Evolutionary conservation across 2,888 invertebrate species (phyloP), one percentile per base, ranked within the genome.

Genomic region (Flexamia atlantica): DNA sequence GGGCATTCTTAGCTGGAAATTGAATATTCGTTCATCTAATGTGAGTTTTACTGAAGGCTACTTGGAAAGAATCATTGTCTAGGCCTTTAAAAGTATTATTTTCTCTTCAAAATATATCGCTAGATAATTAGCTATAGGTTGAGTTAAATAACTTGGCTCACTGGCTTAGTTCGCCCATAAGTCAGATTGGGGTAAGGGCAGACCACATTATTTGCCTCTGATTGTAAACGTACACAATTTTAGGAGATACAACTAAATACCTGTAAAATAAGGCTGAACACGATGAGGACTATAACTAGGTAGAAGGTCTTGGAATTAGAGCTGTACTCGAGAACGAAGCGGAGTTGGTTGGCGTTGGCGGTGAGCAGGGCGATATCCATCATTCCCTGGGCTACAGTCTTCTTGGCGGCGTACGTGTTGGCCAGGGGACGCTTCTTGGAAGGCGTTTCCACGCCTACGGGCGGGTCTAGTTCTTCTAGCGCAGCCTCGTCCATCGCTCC

Each of bases 311-410:
- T 83, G 14, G 83, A 72, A 0, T 86, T 81, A 0, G 83, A 82
- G 32, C 86, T 84, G 60, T 86, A 87, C 88, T 96, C 95, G 80
- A 97, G 89, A 40, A 97, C 95, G 90, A 97, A 97, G 87, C 97
- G 93, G 84, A 97, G 92, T 89, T 97, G 97, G 91, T 97, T 97
- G 5, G 97, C 97, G 90, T 97, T 97, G 0, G 97, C 97, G 0
- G 97, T 96, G 64, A 97, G 92, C 36, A 97, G 91, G 0, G 97
- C 97, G 86, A 97, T 91, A 90, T 97, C 97, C 96, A 97, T 96
- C 97, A 97, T 97, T 5, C 97, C 97, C 88, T 97, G 97, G 0
- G 97, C 97, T 40, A 97, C 91, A 20, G 96, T 97, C 90, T 97
- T 97, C 90, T 97, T 97, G 87, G 97, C 96, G 88, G 97, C 96